Evolutionary conservation across 2,113 vertebrate genomes (phyloP), one percentile per base, ranked within the genome.

Genomic region (Brachyhypopomus occidentalis): DNA sequence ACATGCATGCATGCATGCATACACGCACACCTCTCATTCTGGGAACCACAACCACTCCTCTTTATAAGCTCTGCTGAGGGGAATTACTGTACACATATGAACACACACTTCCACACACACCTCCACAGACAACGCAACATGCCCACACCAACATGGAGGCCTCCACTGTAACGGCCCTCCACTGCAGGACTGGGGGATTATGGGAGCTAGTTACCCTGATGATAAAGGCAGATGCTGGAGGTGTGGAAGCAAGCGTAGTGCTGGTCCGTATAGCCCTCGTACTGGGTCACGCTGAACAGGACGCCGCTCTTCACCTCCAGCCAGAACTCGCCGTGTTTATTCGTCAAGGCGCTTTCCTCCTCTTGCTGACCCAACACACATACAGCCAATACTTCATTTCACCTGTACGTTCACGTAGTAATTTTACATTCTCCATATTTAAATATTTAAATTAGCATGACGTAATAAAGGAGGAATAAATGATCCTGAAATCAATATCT

Each of bases 261-360:
- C 81, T 96, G 96, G 87, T 98, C 97, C 82, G 98, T 97, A 81
- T 93, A 96, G 45, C 98, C 97, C 89, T 98, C 95, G 0, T 99
- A 97, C 78, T 94, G 96, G 0, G 93, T 95, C 63, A 98, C 98
- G 0, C 94, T 95, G 81, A 99, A 98, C 22, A 98, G 89, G 0
- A 95, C 96, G 0, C 95, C 95, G 20, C 88, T 93, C 79, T 90
- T 96, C 87, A 98, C 92, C 75, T 99, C 97, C 9, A 97, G 48
- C 98, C 98, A 99, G 92, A 99, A 98, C 90, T 98, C 97, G 0
- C 96, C 97, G 0, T 97, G 96, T 83, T 96, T 96, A 89, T 94
- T 94, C 90, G 94, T 94, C 81, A 95, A 20, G 0, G 90, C 63
- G 4, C 71, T 90, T 86, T 94, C 95, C 87, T 96, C 92, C 72